Evolutionary conservation across 2,797 vertebrate genomes (phyloP).

Genomic region (Cossypha dichroa): DNA sequence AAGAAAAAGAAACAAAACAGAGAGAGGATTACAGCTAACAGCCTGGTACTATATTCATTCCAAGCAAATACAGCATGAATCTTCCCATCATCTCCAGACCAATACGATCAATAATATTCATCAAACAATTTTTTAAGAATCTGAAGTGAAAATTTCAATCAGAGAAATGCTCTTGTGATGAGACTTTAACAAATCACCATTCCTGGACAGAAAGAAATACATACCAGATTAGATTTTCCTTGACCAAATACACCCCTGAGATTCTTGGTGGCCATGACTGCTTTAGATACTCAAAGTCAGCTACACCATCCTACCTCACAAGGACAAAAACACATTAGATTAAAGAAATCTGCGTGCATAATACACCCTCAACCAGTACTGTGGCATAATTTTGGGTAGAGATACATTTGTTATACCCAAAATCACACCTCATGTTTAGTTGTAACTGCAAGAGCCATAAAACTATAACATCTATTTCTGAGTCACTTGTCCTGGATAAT

Average conservation of each 20-base stretch:
- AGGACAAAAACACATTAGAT: not conserved
- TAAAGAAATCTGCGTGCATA: not conserved
- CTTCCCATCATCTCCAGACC: constrained; percentile 69
- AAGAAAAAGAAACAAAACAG: not conserved
- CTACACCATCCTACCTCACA: constrained; percentile 78
- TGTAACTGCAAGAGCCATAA: not conserved
- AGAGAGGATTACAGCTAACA: not conserved
- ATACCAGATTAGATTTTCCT: constrained; percentile 74
- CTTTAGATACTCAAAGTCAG: constrained; percentile 77
- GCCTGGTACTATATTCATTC: constrained; percentile 52
- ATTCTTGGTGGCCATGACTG: constrained; percentile 77
- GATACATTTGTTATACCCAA: not conserved
- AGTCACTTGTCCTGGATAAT: constrained; percentile 13
- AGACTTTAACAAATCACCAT: constrained; percentile 72
- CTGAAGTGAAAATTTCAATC: constrained; percentile 71
- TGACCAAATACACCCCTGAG: constrained; percentile 75
- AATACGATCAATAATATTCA: constrained; percentile 70
- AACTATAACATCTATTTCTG: not conserved
- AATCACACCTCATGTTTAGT: not conserved
- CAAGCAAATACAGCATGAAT: constrained; percentile 66
- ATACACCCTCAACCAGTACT: not conserved
- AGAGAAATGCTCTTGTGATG: constrained; percentile 74
- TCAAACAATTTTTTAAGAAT: constrained; percentile 72
- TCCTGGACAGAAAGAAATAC: constrained; percentile 76
- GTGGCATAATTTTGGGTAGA: not conserved